Base-by-base conservation (phyloP, 2,888 invertebrate species). In the Luperina testacea region DNA sequence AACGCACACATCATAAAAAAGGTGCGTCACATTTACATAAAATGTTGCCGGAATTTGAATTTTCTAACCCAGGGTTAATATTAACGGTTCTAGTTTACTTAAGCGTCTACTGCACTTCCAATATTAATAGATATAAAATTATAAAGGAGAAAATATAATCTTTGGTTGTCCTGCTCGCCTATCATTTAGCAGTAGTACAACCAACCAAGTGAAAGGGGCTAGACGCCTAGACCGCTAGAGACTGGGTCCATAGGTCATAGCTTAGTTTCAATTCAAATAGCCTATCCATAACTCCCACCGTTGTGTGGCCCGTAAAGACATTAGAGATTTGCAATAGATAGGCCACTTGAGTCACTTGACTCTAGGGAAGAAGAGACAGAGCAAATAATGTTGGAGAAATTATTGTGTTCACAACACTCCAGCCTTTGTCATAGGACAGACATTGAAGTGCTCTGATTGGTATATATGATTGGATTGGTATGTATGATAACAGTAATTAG, bases 31-130 rank as follows among this genome's bases (percentile, higher is more conserved):
- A 70, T 59, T 70, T 51, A 65, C 38, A 42, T 48, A 1, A 42
- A 71, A 65, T 82, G 76, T 85, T 83, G 71, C 83, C 81, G 76
- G 20, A 74, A 82, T 59, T 32, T 5, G 7, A 63, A 51, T 5
- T 20, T n/a, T n/a, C 13, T 42, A 71, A 69, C 20, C 4, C 17
- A 20, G 2, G 11, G 20, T 48, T 9, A n/a, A n/a, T n/a, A n/a
- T n/a, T n/a, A n/a, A n/a, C 27, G 5, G 17, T 27, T 48, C 20
- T 27, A 48, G 27, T 68, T 48, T 20, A 48, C 20, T 27, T 27
- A 69, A 20, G 48, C 20, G 17, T n/a, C 65, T 38, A 24, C 2
- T 64, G 45, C 17, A 48, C 6, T 27, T 20, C 11, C 8, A 45
- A 20, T 51, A 32, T 24, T 32, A 70, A 68, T 32, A 48, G 45